Conservation (phyloP, 2,888 invertebrate genomes). For the Orthosia gothica region DNA sequence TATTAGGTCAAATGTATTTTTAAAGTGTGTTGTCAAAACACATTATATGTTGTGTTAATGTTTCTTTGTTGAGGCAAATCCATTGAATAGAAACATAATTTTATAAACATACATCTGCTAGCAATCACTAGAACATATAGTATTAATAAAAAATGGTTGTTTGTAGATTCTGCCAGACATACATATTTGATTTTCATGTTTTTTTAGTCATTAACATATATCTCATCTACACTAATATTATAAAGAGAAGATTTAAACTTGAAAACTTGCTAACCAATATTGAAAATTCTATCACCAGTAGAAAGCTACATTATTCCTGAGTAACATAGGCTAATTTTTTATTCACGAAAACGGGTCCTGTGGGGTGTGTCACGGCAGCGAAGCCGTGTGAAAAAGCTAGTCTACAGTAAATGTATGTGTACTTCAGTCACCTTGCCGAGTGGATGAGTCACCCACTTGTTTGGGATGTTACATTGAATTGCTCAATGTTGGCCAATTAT, state of each 20-base stretch:
- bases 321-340: too few relatives aligned
- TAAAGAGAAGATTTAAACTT: too few relatives aligned
- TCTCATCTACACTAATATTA: not conserved
- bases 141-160: not conserved
- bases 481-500: slow-evolving; percentile 40
- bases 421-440: not conserved
- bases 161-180: not conserved
- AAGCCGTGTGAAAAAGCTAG: too few relatives aligned
- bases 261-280: too few relatives aligned
- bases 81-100: not conserved
- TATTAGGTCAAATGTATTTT: not conserved
- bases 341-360: too few relatives aligned
- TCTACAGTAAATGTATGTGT: not conserved
- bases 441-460: slow-evolving; percentile 33
- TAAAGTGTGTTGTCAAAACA: slow-evolving; percentile 4
- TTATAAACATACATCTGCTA: not conserved
- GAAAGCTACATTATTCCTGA: too few relatives aligned
- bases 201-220: slow-evolving; percentile 3
- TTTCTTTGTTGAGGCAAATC: not conserved
- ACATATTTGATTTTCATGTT: not conserved
- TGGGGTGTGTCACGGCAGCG: too few relatives aligned
- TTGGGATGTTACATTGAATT: slow-evolving; percentile 35
- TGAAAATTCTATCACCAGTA: too few relatives aligned
- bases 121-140: not conserved
- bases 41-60: not conserved